phyloP scores from a whole-genome alignment of 2,888 invertebrate genomes.

The Drosophila melanosoma region DNA sequence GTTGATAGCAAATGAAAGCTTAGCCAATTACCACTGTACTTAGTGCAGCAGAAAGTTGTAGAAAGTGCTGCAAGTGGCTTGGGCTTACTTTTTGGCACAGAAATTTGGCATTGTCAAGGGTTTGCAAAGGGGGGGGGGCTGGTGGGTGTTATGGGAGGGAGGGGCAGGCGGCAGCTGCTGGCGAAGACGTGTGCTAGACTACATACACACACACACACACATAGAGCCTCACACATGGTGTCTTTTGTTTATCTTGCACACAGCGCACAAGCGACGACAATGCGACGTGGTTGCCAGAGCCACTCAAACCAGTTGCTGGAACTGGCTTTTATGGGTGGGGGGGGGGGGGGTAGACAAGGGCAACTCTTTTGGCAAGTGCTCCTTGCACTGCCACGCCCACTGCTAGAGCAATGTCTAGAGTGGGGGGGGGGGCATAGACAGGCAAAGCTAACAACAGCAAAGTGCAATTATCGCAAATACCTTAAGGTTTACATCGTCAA shows the following conservation, averaged over 20 bases:
- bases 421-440: background rate
- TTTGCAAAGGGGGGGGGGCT: background rate
- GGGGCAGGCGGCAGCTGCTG: conserved; percentile 19
- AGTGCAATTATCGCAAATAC: conserved; percentile 83
- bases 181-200: conserved; percentile 67
- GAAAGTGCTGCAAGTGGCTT: conserved; percentile 31
- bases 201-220: conserved; percentile 11
- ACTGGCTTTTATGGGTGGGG: background rate
- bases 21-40: conserved; percentile 37
- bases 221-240: conserved; percentile 42
- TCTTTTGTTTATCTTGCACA: conserved; percentile 76
- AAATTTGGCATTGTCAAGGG: conserved; percentile 10
- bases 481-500: conserved; percentile 81
- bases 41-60: conserved; percentile 17
- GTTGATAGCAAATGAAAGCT: background rate
- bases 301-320: conserved; percentile 39
- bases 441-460: conserved; percentile 69
- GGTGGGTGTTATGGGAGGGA: background rate
- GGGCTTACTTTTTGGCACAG: conserved; percentile 33
- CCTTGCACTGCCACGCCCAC: conserved; percentile 37
- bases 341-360: conserved; percentile 24
- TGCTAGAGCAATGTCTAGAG: conserved; percentile 1
- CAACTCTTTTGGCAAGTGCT: conserved; percentile 66
- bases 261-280: conserved; percentile 63
- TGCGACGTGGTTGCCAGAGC: conserved; percentile 53